A percentile compares a stretch with the other conserved stretches of the same genome.
Evolutionary conservation across 2,797 vertebrate species (phyloP).

Genomic region (Tadarida brasiliensis): DNA sequence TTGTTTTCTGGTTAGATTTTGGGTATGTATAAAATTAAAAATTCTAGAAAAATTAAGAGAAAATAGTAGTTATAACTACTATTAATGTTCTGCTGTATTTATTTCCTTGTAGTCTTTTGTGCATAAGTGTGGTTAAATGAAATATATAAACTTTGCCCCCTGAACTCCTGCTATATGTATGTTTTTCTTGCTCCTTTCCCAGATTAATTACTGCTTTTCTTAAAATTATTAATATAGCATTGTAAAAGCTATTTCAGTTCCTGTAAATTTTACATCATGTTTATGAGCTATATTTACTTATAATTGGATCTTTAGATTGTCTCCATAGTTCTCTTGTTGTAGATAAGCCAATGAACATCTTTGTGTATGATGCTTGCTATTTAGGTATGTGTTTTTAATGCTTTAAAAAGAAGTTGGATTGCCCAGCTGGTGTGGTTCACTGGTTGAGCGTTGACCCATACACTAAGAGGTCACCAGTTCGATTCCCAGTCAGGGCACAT

Average conservation of each 20-base stretch:
- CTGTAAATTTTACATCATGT: conserved; percentile 41
- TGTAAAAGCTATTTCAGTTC: conserved; percentile 56
- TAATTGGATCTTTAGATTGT: conserved; percentile 19
- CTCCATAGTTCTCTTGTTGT: conserved; percentile 44
- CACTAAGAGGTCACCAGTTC: no score
- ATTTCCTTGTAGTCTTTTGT: conserved; percentile 13
- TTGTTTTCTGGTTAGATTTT: conserved; percentile 59
- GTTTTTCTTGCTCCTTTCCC: conserved; percentile 16
- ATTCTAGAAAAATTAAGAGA: conserved; percentile 29
- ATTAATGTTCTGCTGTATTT: conserved; percentile 57
- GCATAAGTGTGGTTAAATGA: neutral
- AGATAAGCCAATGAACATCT: neutral
- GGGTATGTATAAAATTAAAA: neutral
- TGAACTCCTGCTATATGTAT: neutral
- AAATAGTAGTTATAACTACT: conserved; percentile 35
- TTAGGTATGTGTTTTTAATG: conserved; percentile 49
- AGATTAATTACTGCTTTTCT: conserved; percentile 34
- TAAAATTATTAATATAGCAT: conserved; percentile 52
- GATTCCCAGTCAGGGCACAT: no score
- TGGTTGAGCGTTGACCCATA: no score
- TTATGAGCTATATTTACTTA: conserved; percentile 9
- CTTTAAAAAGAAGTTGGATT: conserved; percentile 50
- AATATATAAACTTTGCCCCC: neutral
- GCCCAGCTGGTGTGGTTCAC: no score
- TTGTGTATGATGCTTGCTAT: conserved; percentile 20